Base-by-base conservation (phyloP, 2,888 invertebrate genomes). In the Drosophila yooni region DNA sequence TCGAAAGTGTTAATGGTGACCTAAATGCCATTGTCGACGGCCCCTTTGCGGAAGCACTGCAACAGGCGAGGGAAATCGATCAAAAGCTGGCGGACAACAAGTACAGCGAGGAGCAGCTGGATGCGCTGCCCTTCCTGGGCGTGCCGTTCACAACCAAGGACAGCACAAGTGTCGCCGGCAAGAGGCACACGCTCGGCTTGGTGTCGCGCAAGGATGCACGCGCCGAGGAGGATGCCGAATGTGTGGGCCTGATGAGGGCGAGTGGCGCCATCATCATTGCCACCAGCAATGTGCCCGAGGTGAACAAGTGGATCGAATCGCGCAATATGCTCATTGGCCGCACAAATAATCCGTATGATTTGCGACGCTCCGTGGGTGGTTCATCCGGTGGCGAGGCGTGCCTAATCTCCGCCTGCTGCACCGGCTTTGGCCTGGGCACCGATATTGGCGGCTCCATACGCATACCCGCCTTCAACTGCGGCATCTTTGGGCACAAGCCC, bases 361-460 rank as follows among this genome's bases (percentile, higher is more conserved):
- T 95, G 0, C 96, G 96, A 0, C 95, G 97, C 74, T 97, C 96
- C 1, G 96, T 96, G 2, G 99, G 99, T 18, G 99, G 99, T 52
- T 99, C 98, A 77, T 98, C 98, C 72, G 99, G 99, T 40, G 97
- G 97, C 1, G 98, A 98, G 93, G 96, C 46, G 94, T 0, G 95
- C 96, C 94, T 98, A 1, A 94, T 97, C 18, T 95, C 97, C 3
- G 94, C 97, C 5, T 95, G 97, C 76, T 98, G 97, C 21, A 95
- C 96, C 13, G 96, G 97, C 2, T 95, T 98, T 79, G 97, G 98
- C 4, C 94, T 99, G 59, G 98, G 96, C 34, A 96, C 97, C 0
- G 99, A 99, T 92, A 98, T 99, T 85, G 99, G 99, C n/a, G 99
- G 99, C 0, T 98, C 98, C 6, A 97, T 98, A 54, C 95, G 99